Base-by-base conservation (phyloP, 2,797 vertebrate genomes). In the Lepus townsendii region DNA sequence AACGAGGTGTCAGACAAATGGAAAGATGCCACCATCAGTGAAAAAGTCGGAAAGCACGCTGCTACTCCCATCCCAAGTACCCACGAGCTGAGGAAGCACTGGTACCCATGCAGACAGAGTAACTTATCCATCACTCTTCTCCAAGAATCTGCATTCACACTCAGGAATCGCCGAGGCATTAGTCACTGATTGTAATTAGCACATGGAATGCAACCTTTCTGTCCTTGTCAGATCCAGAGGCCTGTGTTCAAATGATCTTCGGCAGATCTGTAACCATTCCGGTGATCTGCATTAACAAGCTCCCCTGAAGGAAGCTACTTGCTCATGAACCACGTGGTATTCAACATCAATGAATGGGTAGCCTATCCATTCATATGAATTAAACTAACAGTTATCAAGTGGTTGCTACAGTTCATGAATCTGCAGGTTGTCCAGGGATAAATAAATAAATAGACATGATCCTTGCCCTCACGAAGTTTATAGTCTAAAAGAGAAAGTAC, bases 1-100 rank as follows among this genome's bases (percentile, higher is more conserved):
- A 97, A 98, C 97, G 95, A 97, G 92, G 95, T 91, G 87, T 83
- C 88, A 96, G 97, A 97, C 71, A 96, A 97, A 95, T 71, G 94
- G 95, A 72, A 26, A 12, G 88, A 95, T 63, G 94, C 94, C 93
- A 80, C 85, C 75, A 60, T 68, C 95, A 82, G 89, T 32, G 95
- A 89, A 95, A 95, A 96, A 96, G 95, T n/a, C 75, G 92, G 30
- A 1, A 42, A 87, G 75, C 27, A 93, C 68, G 95, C 88, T 84
- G 94, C 95, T 89, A 83, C 65, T 94, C 87, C 6, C 96, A 11
- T 83, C 57, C 47, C 5, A 73, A 3, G 83, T 13, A 92, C 22
- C 16, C 73, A 17, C 26, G 0, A 1, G 17, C 14, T 17, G 24
- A 38, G 75, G 42, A 0, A 0, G 0, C 3, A 6, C 6, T 3